These are phyloP conservation scores for Malurus melanocephalus DNA, from an alignment of 2,113 vertebrate species.

Conservation along the genomic window DNA sequence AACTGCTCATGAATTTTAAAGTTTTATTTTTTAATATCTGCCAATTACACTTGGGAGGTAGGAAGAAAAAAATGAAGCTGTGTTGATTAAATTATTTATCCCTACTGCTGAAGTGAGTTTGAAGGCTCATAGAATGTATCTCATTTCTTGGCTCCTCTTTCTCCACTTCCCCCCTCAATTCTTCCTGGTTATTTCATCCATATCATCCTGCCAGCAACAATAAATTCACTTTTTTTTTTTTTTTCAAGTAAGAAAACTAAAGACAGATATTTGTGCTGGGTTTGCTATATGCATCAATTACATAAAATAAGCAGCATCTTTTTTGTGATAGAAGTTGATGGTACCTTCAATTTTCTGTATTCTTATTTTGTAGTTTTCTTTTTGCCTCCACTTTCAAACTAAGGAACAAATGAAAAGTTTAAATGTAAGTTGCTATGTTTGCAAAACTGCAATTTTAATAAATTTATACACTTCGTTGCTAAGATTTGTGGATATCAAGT, in stretches of 20 bases:
- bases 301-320: conserved; percentile 44
- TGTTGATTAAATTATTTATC: conserved; percentile 80
- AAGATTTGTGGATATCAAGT: background rate
- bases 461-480: background rate
- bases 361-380: background rate
- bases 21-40: conserved; percentile 77
- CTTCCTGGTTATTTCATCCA: conserved; percentile 71
- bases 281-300: conserved; percentile 67
- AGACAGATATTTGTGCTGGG: conserved; percentile 65
- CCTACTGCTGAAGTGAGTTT: conserved; percentile 71
- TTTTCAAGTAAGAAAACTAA: conserved; percentile 70
- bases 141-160: conserved; percentile 65
- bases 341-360: conserved; percentile 6
- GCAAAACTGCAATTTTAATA: background rate
- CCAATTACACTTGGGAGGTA: conserved; percentile 61
- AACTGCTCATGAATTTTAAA: conserved; percentile 71
- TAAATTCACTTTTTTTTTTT: conserved; percentile 61
- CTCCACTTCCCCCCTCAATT: conserved; percentile 59
- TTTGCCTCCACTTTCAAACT: background rate
- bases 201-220: conserved; percentile 73
- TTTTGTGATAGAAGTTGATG: conserved; percentile 40
- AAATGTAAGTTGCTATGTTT: background rate
- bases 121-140: conserved; percentile 78
- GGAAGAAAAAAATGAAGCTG: conserved; percentile 64
- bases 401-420: background rate